Evolutionary conservation across 2,797 vertebrate genomes (phyloP).

Genomic region (Pagetopsis macropterus): DNA sequence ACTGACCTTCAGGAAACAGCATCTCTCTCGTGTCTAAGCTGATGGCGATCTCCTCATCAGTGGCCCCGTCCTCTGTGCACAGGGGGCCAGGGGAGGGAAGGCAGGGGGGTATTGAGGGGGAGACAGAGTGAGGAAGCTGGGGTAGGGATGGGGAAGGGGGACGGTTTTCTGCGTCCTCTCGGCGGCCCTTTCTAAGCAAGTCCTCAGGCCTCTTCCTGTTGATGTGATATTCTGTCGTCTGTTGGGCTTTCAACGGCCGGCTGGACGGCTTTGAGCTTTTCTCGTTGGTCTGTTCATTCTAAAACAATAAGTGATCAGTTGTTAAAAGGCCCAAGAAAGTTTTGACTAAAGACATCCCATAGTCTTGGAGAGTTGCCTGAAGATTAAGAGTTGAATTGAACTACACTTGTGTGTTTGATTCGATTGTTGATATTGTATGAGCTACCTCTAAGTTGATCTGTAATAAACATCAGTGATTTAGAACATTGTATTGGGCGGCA

Average conservation of each 20-base stretch:
- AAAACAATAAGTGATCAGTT: conserved; percentile 19
- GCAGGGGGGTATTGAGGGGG: conserved; percentile 46
- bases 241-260: conserved; percentile 56
- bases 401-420: not conserved
- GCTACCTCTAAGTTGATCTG: not conserved
- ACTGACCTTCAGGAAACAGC: conserved; percentile 83
- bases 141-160: conserved; percentile 64
- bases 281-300: conserved; percentile 73
- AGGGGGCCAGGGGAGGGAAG: conserved; percentile 46
- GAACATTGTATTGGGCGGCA: no score
- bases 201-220: conserved; percentile 68
- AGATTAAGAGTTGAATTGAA: not conserved
- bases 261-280: conserved; percentile 67
- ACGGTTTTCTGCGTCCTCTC: conserved; percentile 59
- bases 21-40: conserved; percentile 79
- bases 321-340: not conserved
- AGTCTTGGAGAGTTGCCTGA: not conserved
- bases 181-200: conserved; percentile 60
- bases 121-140: conserved; percentile 48
- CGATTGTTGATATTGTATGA: not conserved
- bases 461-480: not conserved
- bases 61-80: conserved; percentile 67
- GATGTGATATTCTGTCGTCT: conserved; percentile 65
- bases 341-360: not conserved
- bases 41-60: conserved; percentile 78